Evolutionary conservation across 2,888 invertebrate species (phyloP), one percentile per base, ranked within the genome.

Genomic region (Drosophila incognita): DNA sequence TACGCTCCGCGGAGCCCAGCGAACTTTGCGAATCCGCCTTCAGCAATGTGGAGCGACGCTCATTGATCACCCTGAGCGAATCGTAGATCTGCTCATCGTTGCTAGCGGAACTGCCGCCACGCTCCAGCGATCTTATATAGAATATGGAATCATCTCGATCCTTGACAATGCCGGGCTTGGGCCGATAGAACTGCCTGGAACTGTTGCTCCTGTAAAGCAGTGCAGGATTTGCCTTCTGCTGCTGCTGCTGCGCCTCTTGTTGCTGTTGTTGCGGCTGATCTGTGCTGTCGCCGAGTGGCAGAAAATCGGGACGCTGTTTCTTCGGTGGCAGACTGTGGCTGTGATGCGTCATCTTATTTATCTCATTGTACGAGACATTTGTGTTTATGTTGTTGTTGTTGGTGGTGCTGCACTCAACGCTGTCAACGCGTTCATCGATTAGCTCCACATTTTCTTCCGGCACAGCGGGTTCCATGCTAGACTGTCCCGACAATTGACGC

Each of bases 391-490:
- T 64, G 53, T 29, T 40, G 38, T 33, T 36, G 58, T 29, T 48
- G 24, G 5, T 48, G 27, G 6, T 31, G 52, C 4, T 33, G 57
- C 67, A 57, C 15, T 68, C 67, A 33, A n/a, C 33, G 33, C 33
- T n/a, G 38, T 38, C n/a, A 5, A 21, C n/a, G 42, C 73, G 79
- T 40, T 88, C 89, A 46, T 90, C 87, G 51, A 79, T 67, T 15
- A 72, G 29, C 13, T 83, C 74, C n/a, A 71, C 40, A 21, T 81
- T 90, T 74, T 93, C 93, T 85, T 93, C 93, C 13, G 92, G 90
- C n/a, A 93, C 82, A 24, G 92, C 92, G 1, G 93, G 93, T 68
- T 93, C 93, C 66, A 93, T 83, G 70, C 93, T 93, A 6, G 93
- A 93, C 74, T 93, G 93, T 5, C 93, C 93, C 3, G 93, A 93